Evolutionary conservation across 2,113 vertebrate genomes (phyloP).

Genomic region (Mustelus asterias): DNA sequence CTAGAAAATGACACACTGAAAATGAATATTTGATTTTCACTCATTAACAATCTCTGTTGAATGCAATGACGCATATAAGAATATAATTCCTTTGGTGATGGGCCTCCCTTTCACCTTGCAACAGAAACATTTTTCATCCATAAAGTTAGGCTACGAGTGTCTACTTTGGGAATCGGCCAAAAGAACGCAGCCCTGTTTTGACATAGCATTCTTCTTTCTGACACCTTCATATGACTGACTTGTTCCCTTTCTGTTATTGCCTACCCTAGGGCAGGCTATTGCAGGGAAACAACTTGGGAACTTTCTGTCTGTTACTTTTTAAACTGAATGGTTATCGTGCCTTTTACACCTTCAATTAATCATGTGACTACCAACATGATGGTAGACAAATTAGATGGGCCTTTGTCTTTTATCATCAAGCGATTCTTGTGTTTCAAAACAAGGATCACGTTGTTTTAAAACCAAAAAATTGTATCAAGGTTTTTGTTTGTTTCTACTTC

Average conservation of each 20-base stretch:
- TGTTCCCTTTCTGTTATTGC: neutral
- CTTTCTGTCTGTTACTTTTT: neutral
- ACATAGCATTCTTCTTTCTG: neutral
- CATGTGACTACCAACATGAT: neutral
- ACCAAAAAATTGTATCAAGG: neutral
- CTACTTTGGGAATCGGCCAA: neutral
- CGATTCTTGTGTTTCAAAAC: neutral
- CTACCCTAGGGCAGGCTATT: neutral
- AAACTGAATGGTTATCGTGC: neutral
- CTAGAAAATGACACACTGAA: neutral
- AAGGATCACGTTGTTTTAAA: neutral
- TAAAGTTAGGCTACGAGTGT: neutral
- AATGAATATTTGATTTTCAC: conserved; percentile 10
- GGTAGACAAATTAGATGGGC: neutral
- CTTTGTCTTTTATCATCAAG: neutral
- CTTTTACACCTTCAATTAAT: neutral
- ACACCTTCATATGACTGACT: neutral
- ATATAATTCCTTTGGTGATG: neutral
- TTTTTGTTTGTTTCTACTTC: neutral
- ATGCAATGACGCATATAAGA: neutral
- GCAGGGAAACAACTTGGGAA: neutral
- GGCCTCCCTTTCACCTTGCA: neutral
- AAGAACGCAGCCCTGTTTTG: neutral
- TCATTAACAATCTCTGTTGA: neutral
- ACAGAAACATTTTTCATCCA: neutral